Conservation (phyloP, 2,797 vertebrate species). For the Esox masquinongy region DNA sequence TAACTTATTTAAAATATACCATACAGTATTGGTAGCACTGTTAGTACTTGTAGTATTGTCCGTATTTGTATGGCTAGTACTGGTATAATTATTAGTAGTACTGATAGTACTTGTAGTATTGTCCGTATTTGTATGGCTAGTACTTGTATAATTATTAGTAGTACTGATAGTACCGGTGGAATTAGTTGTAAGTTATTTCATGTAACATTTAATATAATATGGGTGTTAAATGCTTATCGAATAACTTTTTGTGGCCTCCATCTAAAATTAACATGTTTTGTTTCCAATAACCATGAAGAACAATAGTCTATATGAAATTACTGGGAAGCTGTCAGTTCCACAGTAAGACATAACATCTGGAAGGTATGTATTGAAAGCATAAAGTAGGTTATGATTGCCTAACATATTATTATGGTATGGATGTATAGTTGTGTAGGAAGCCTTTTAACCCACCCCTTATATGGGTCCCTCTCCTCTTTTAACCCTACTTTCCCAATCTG, state of each 20-base stretch:
- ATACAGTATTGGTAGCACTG: background rate
- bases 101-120: too few relatives aligned
- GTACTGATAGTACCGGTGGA: too few relatives aligned
- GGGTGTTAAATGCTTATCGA: background rate
- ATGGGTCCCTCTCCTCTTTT: conserved; percentile 18
- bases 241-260: background rate
- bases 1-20: background rate
- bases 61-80: background rate
- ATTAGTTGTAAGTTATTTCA: too few relatives aligned
- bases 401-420: background rate
- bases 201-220: too few relatives aligned
- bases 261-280: background rate
- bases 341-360: background rate
- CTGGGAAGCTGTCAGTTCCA: background rate
- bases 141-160: too few relatives aligned
- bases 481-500: conserved; percentile 35
- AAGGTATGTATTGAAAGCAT: background rate
- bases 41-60: background rate
- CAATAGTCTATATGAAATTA: background rate
- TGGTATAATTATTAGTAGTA: too few relatives aligned
- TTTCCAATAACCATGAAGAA: background rate
- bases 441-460: conserved; percentile 12
- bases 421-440: conserved; percentile 28
- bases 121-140: background rate
- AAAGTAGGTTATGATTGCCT: background rate